A percentile compares a stretch with the other conserved stretches of the same genome.
Evolutionary conservation across 2,888 invertebrate genomes (phyloP).

Genomic region (Uloborus plumipes): DNA sequence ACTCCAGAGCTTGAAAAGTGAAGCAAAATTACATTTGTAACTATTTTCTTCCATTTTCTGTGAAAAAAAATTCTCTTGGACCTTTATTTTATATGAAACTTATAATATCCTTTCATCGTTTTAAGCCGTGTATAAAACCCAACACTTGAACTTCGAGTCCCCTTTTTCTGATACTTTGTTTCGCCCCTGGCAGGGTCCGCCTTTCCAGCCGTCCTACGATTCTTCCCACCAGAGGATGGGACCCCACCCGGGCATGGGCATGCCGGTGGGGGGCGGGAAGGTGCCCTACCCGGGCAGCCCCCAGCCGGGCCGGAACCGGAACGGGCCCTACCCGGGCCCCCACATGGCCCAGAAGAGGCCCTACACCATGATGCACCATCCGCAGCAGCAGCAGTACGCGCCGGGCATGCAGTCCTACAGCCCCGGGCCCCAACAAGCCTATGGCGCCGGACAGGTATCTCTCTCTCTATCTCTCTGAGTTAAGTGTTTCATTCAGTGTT

Average conservation of each 20-base stretch:
- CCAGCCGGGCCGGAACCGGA: constrained; percentile 62
- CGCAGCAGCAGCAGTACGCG: constrained; percentile 67
- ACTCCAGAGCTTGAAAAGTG: too few species aligned
- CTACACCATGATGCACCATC: constrained; percentile 67
- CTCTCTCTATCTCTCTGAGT: too few species aligned
- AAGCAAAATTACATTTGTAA: too few species aligned
- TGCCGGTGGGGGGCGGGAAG: constrained; percentile 59
- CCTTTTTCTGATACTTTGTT: neutral
- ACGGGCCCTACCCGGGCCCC: constrained; percentile 70
- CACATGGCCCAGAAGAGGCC: constrained; percentile 70
- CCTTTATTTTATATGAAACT: too few species aligned
- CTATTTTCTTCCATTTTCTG: too few species aligned
- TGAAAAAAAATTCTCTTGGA: too few species aligned
- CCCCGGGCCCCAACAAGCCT: constrained; percentile 50
- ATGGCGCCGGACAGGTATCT: constrained; percentile 51
- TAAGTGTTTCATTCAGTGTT: too few species aligned
- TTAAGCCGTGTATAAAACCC: too few species aligned
- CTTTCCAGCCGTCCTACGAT: constrained; percentile 74
- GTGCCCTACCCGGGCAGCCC: constrained; percentile 49
- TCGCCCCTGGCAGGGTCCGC: constrained; percentile 76
- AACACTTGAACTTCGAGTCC: neutral
- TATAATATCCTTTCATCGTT: too few species aligned
- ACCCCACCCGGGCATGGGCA: constrained; percentile 62
- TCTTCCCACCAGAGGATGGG: constrained; percentile 75
- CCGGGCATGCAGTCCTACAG: constrained; percentile 67